These are phyloP conservation scores for Parnassius mnemosyne DNA, from an alignment of 2,888 invertebrate genomes.

Conservation along the genomic window DNA sequence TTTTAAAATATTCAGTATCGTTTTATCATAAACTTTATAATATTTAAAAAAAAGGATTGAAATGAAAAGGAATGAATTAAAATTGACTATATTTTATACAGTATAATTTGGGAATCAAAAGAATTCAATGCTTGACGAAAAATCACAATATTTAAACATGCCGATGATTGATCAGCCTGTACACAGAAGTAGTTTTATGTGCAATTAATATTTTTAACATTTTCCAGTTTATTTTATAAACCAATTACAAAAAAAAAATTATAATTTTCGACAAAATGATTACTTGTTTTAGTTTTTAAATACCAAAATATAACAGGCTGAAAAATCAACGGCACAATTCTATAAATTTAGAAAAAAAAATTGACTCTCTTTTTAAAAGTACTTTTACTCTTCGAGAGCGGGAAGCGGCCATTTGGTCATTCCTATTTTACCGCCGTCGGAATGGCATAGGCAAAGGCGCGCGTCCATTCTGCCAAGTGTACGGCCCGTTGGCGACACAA, in stretches of 20 bases:
- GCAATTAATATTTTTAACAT: background rate
- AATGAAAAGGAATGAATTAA: no score
- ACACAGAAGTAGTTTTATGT: background rate
- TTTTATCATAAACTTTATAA: no score
- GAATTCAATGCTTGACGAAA: slow-evolving; percentile 25
- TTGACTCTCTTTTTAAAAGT: slow-evolving; percentile 43
- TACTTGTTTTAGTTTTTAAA: background rate
- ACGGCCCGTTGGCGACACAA: slow-evolving; percentile 31
- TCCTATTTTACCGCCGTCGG: slow-evolving; percentile 31
- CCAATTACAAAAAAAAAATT: background rate
- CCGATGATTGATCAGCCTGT: slow-evolving; percentile 21
- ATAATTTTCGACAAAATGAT: background rate
- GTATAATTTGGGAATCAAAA: no score
- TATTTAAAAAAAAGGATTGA: no score
- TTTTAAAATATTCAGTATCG: no score
- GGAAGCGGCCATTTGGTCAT: slow-evolving; percentile 36
- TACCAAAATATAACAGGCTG: slow-evolving; percentile 24
- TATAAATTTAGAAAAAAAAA: slow-evolving; percentile 37
- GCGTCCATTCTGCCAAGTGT: slow-evolving; percentile 29
- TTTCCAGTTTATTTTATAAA: background rate
- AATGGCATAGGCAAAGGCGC: slow-evolving; percentile 34
- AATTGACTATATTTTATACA: no score
- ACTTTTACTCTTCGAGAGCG: slow-evolving; percentile 40
- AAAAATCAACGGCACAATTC: slow-evolving; percentile 36
- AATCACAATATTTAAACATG: slow-evolving; percentile 14